A percentile compares a stretch with the other conserved stretches of the same genome.
Conservation (phyloP, 2,113 vertebrate genomes). For the Percina caprodes region DNA sequence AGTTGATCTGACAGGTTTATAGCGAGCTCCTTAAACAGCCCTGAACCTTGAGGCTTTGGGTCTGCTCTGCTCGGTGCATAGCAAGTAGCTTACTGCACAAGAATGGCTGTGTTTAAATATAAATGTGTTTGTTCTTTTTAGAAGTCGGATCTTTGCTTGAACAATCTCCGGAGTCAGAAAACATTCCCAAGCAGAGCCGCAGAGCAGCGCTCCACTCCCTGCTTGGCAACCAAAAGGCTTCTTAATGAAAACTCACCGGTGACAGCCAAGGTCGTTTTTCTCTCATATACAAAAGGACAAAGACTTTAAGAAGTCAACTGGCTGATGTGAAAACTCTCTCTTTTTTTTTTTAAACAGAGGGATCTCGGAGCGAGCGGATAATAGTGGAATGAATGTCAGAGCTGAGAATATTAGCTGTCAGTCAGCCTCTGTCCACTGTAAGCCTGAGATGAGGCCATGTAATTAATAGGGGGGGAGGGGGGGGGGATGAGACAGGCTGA, state of each 20-base stretch:
- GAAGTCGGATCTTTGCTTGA: conserved; percentile 16
- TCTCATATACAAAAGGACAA: background rate
- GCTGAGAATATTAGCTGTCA: conserved; percentile 50
- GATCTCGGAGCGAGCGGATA: background rate
- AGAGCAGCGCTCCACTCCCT: conserved; percentile 2
- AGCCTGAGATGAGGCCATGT: conserved; percentile 1
- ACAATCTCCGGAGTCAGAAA: conserved; percentile 22
- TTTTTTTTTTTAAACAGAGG: conserved; percentile 3
- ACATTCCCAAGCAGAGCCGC: background rate
- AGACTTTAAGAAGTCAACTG: conserved; percentile 9
- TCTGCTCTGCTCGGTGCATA: background rate
- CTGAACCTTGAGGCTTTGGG: conserved; percentile 16
- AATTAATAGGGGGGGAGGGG: conserved; percentile 3
- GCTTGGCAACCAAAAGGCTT: conserved; percentile 26
- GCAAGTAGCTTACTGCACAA: conserved; percentile 9
- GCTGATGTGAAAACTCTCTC: background rate
- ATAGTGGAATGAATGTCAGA: conserved; percentile 23
- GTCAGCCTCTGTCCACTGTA: conserved; percentile 15
- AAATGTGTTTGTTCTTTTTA: conserved; percentile 32
- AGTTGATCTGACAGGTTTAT: conserved; percentile 32
- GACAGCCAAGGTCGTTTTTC: conserved; percentile 13
- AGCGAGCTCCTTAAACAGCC: conserved; percentile 1
- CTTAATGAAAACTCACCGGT: conserved; percentile 24
- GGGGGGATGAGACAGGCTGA: background rate
- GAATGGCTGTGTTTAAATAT: conserved; percentile 12